Evolutionary conservation across 2,888 invertebrate species (phyloP).

Genomic region (Drosophila macrospina): DNA sequence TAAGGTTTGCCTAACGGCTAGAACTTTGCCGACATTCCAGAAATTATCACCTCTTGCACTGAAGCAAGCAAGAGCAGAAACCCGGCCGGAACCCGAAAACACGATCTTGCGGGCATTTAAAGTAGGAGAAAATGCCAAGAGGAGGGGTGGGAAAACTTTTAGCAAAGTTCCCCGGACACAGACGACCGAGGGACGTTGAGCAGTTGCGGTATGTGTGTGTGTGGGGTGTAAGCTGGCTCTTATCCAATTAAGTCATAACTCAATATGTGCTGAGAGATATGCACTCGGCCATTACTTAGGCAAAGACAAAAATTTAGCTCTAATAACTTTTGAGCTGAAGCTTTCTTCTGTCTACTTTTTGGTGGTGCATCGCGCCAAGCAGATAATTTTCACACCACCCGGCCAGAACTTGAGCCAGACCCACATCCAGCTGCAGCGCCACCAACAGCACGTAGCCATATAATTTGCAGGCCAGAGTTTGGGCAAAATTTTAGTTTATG

Average conservation of each 20-base stretch:
- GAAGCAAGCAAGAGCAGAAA: slow-evolving; percentile 23
- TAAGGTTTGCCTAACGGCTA: not conserved
- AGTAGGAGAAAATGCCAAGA: slow-evolving; percentile 10
- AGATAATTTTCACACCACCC: slow-evolving; percentile 72
- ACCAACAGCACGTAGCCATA: slow-evolving; percentile 34
- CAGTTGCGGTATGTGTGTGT: slow-evolving; percentile 1
- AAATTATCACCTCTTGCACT: slow-evolving; percentile 17
- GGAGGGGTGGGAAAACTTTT: slow-evolving; percentile 40
- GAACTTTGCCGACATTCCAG: slow-evolving; percentile 1
- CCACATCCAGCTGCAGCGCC: slow-evolving; percentile 15
- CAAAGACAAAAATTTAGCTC: slow-evolving; percentile 74
- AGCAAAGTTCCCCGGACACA: slow-evolving; percentile 36
- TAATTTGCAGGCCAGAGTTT: slow-evolving; percentile 56
- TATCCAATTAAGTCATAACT: slow-evolving; percentile 85
- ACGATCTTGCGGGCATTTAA: slow-evolving; percentile 41
- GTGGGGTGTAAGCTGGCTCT: slow-evolving; percentile 71
- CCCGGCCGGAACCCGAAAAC: slow-evolving; percentile 30
- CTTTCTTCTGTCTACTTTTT: slow-evolving; percentile 62
- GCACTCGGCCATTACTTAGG: slow-evolving; percentile 80
- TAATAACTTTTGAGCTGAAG: slow-evolving; percentile 72
- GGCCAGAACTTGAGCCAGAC: slow-evolving; percentile 6
- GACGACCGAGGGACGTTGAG: slow-evolving; percentile 16
- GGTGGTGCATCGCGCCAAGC: slow-evolving; percentile 46
- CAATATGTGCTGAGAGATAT: slow-evolving; percentile 81
- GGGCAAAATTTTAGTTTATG: slow-evolving; percentile 56